These are phyloP conservation scores for Bothrops alternatus DNA, from an alignment of 2,797 vertebrate genomes.

Conservation along the genomic window DNA sequence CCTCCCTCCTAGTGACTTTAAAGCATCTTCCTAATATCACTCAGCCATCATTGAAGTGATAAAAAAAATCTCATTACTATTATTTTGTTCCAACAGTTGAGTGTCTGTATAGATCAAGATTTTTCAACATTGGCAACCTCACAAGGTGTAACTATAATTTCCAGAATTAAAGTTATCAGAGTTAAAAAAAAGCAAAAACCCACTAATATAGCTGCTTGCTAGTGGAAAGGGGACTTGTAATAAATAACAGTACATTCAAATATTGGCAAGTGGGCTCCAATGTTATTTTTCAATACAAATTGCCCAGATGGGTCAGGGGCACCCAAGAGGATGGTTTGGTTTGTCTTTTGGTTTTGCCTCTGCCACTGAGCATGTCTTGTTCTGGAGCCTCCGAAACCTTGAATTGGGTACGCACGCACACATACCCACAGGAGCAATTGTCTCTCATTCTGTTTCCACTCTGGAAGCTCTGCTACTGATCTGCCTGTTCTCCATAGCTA, in stretches of 20 bases:
- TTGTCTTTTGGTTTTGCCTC: neutral
- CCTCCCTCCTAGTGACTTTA: neutral
- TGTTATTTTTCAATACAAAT: neutral
- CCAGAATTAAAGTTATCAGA: neutral
- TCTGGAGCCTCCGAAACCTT: neutral
- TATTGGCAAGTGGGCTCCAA: neutral
- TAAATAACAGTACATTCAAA: neutral
- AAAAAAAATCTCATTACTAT: neutral
- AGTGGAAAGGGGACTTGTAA: neutral
- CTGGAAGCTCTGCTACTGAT: neutral
- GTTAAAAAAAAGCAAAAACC: neutral
- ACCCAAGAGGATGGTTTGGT: neutral
- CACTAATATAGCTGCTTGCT: neutral
- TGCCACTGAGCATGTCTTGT: neutral
- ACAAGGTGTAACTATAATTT: neutral
- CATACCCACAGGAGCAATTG: neutral
- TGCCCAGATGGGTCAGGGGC: neutral
- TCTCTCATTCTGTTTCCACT: neutral
- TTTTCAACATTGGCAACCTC: neutral
- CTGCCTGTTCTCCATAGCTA: constrained; percentile 3
- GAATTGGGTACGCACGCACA: neutral
- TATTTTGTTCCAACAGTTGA: neutral
- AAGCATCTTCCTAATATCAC: neutral
- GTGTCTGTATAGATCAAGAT: neutral
- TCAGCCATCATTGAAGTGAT: neutral